Conservation (phyloP, 2,888 invertebrate genomes). For the Eudemis profundana region DNA sequence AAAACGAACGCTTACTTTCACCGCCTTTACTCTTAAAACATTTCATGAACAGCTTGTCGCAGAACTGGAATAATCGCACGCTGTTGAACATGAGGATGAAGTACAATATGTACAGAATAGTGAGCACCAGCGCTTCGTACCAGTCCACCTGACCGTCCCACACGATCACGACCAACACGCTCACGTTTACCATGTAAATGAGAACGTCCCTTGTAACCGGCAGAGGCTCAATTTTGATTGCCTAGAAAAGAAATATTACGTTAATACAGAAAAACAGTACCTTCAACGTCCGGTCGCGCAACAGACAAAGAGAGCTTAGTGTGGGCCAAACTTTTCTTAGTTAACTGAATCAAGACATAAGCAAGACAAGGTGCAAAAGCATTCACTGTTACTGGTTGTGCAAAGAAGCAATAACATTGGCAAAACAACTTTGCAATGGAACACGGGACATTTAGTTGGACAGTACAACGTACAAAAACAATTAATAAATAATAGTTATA, state of each 20-base stretch:
- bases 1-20: conserved; percentile 55
- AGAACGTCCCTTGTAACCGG: conserved; percentile 92
- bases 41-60: conserved; percentile 54
- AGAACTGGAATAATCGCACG: conserved; percentile 70
- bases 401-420: too few species aligned
- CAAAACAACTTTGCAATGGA: too few species aligned
- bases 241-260: conserved; percentile 76
- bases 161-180: conserved; percentile 88
- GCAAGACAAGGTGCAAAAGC: too few species aligned
- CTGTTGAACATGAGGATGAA: conserved; percentile 90
- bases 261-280: not conserved
- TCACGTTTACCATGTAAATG: conserved; percentile 90
- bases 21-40: conserved; percentile 48
- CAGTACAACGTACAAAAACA: too few species aligned
- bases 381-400: too few species aligned
- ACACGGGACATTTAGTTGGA: too few species aligned
- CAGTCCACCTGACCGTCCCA: conserved; percentile 92
- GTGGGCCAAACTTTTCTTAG: too few species aligned
- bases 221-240: conserved; percentile 91
- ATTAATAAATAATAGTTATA: too few species aligned
- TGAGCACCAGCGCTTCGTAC: conserved; percentile 91
- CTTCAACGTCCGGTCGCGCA: too few species aligned
- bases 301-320: too few species aligned
- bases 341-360: too few species aligned
- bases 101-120: conserved; percentile 90